Base-by-base conservation (phyloP, 2,888 invertebrate species). In the Cephus sareptanus region DNA sequence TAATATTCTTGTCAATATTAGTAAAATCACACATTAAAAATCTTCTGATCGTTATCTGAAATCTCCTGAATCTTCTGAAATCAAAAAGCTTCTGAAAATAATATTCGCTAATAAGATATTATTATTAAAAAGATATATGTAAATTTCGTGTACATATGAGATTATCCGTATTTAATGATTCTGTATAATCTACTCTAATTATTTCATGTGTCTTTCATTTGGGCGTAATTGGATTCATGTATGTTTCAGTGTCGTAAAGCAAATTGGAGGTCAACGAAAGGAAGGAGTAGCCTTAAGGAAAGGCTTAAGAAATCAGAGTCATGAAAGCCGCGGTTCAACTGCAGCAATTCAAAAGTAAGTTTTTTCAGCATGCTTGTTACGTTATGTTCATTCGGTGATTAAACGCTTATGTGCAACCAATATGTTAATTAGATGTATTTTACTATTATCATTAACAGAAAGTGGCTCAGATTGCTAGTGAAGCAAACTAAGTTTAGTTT, bases 331-430 rank as follows among this genome's bases (percentile, higher is more conserved):
- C 86, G 74, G 80, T 86, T n/a, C 85, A 90, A 76, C 79, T 91
- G 40, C 90, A 89, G 77, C 89, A 89, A 70, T 91, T 89, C 81
- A 89, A 87, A 85, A 91, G 91, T 91, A 78, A 89, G 91, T 90
- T 84, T 73, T 13, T 71, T 15, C 31, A 71, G 0, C 31, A 56
- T 15, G 2, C 9, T 23, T 9, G 6, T 40, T 6, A 23, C 4
- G 23, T 6, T 23, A 56, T 23, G 15, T 23, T 56, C 23, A 15
- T 23, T 23, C 23, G 9, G 9, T 56, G 23, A 9, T 56, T 56
- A 9, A 9, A 15, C 23, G 56, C 2, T 23, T 56, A 56, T 9
- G 0, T 56, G 23, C 23, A 23, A 23, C 56, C 56, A 9, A 56
- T 23, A 56, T 56, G 23, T 56, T 23, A 56, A 15, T 56, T 23